Conservation (phyloP, 2,888 invertebrate species). For the Papilio gigon region DNA sequence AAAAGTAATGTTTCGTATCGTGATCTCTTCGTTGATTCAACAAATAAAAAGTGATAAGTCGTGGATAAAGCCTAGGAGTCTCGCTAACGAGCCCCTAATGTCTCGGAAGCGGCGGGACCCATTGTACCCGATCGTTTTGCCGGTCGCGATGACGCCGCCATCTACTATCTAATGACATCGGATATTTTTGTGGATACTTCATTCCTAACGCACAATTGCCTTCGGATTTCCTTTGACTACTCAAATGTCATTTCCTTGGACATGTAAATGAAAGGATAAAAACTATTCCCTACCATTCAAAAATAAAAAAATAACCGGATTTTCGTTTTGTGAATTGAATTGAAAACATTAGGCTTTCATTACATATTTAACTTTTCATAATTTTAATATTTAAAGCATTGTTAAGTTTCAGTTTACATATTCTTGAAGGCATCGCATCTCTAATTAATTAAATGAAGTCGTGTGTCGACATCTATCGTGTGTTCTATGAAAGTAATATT, state of each 20-base stretch:
- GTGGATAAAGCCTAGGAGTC: constrained; percentile 3
- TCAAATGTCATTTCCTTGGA: neutral
- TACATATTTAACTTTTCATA: too few relatives aligned
- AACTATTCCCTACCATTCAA: too few relatives aligned
- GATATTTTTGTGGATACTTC: constrained; percentile 6
- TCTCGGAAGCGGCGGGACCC: constrained; percentile 15
- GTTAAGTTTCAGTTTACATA: too few relatives aligned
- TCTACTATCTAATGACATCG: neutral
- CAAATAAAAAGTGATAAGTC: constrained; percentile 18
- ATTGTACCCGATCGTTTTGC: constrained; percentile 13
- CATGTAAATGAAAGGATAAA: neutral
- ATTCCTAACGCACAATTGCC: constrained; percentile 18
- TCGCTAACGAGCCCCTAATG: constrained; percentile 34
- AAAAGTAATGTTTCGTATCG: neutral
- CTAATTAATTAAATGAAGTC: too few relatives aligned
- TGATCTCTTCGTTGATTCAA: constrained; percentile 16
- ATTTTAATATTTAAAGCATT: too few relatives aligned
- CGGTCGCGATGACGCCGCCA: neutral
- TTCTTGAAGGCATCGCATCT: too few relatives aligned
- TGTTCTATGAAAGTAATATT: too few relatives aligned
- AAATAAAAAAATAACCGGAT: too few relatives aligned
- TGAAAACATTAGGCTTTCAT: too few relatives aligned
- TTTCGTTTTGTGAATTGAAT: too few relatives aligned
- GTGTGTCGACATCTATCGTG: too few relatives aligned
- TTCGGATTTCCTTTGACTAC: neutral